These are phyloP conservation scores for Eupeodes latifasciatus DNA, from an alignment of 2,888 invertebrate species.

Conservation along the genomic window DNA sequence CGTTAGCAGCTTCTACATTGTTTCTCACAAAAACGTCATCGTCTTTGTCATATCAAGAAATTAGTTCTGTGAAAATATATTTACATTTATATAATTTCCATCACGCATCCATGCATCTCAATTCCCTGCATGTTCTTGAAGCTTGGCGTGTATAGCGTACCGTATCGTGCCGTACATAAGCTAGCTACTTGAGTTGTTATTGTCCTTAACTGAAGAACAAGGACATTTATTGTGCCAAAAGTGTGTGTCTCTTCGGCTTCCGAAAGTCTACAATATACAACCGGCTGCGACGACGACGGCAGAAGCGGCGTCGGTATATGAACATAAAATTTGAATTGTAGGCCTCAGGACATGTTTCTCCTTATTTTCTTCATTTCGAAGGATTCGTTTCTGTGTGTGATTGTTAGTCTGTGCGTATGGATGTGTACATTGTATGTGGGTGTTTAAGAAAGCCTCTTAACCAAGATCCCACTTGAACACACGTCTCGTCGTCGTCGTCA, in stretches of 20 bases:
- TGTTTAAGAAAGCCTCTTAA: conserved; percentile 53
- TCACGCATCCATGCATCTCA: conserved; percentile 58
- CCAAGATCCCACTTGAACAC: conserved; percentile 50
- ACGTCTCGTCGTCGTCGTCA: conserved; percentile 12
- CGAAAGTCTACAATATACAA: conserved; percentile 10
- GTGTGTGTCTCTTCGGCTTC: conserved; percentile 37
- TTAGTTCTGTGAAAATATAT: conserved; percentile 37
- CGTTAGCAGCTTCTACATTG: conserved; percentile 41
- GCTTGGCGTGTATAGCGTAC: too few relatives aligned
- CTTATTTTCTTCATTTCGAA: conserved; percentile 26
- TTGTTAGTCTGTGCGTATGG: background rate
- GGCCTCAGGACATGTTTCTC: conserved; percentile 36
- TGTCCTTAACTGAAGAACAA: conserved; percentile 23
- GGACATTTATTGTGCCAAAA: conserved; percentile 46
- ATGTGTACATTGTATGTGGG: background rate
- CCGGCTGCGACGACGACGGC: too few relatives aligned
- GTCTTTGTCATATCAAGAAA: conserved; percentile 56
- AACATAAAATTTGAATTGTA: background rate
- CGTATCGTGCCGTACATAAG: too few relatives aligned
- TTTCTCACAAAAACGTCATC: conserved; percentile 29
- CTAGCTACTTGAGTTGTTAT: background rate
- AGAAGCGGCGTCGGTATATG: background rate
- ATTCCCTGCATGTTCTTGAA: background rate
- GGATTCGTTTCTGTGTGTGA: background rate
- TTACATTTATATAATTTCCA: conserved; percentile 25